Evolutionary conservation across 2,797 vertebrate species (phyloP).

Genomic region (Micropoecilia bifurca): DNA sequence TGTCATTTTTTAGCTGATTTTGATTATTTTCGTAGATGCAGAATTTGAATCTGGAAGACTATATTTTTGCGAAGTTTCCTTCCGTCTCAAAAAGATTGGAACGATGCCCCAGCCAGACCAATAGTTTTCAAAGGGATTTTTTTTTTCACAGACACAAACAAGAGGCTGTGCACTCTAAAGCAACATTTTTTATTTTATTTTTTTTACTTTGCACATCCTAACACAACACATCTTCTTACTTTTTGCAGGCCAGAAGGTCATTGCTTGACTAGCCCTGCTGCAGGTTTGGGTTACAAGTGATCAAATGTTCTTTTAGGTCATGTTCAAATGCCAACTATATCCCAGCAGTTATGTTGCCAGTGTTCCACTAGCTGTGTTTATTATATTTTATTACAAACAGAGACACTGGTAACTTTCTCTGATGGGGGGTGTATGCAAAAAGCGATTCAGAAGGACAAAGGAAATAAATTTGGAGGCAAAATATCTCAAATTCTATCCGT

Average conservation of each 20-base stretch:
- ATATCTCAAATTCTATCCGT: not conserved
- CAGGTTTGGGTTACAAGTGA: not conserved
- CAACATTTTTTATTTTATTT: not conserved
- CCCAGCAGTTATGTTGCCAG: not conserved
- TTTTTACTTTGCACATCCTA: not conserved
- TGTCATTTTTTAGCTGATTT: too few relatives aligned
- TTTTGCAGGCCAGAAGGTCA: not conserved
- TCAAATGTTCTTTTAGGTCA: not conserved
- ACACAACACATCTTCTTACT: not conserved
- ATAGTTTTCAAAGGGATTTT: not conserved
- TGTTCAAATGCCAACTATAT: not conserved
- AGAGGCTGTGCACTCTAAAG: not conserved
- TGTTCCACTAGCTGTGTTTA: not conserved
- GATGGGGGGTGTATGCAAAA: not conserved
- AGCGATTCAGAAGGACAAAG: not conserved
- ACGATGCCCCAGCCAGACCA: not conserved
- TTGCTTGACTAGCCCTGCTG: not conserved
- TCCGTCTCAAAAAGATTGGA: not conserved
- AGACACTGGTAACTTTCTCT: not conserved
- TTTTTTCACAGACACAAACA: not conserved
- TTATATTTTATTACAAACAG: not conserved
- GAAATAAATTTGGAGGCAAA: not conserved
- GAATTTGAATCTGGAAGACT: not conserved
- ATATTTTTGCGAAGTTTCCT: not conserved
- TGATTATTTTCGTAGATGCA: not conserved